These are phyloP conservation scores for Meandrina meandrites DNA, from an alignment of 92 coral and sea anemone species.

Conservation along the genomic window DNA sequence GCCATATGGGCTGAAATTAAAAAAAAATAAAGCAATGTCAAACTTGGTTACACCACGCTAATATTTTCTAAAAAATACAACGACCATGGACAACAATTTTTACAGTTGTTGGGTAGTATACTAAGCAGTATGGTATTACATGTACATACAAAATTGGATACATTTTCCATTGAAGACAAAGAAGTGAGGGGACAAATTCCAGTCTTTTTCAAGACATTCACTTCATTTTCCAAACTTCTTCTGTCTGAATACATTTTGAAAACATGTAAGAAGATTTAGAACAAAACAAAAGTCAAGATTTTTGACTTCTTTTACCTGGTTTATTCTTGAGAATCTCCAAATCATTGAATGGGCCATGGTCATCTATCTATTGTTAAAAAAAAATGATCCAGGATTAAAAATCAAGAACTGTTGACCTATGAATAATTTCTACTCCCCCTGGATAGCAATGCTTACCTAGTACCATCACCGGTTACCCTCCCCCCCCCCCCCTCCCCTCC, in stretches of 20 bases:
- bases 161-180: background rate
- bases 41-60: background rate
- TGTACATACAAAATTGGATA: no score
- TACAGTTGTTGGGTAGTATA: no score
- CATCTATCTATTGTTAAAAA: constrained; percentile 72
- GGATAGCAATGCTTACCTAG: no score
- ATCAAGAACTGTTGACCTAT: background rate
- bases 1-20: constrained; percentile 87
- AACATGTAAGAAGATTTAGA: background rate
- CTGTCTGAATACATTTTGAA: background rate
- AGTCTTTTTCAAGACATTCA: background rate
- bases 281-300: background rate
- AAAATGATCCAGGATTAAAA: background rate
- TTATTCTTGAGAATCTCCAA: constrained; percentile 88
- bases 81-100: no score
- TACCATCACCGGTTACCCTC: no score
- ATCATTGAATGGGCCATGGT: constrained; percentile 98
- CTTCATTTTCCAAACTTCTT: background rate
- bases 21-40: background rate
- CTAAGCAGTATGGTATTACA: no score
- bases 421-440: background rate
- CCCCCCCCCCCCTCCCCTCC: no score
- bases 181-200: background rate
- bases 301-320: constrained; percentile 72
- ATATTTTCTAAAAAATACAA: background rate